Conservation (phyloP, 2,888 invertebrate genomes). For the Diadegma fenestrale region DNA sequence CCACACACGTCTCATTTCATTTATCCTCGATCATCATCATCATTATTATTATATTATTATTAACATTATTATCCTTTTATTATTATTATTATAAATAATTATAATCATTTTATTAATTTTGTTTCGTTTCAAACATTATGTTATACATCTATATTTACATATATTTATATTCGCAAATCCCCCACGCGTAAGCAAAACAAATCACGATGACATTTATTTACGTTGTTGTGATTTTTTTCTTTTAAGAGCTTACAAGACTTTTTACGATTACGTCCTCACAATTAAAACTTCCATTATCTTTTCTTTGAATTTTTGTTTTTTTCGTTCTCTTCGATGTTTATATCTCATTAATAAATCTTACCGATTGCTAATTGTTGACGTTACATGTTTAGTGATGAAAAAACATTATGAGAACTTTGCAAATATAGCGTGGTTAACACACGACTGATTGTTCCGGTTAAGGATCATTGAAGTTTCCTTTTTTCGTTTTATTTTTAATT, state of each 20-base stretch:
- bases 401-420: conserved; percentile 47
- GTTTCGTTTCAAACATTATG: conserved; percentile 66
- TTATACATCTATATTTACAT: conserved; percentile 72
- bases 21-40: conserved; percentile 77
- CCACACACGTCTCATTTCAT: conserved; percentile 78
- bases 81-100: conserved; percentile 72
- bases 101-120: conserved; percentile 70
- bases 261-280: conserved; percentile 62
- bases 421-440: conserved; percentile 60
- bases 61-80: conserved; percentile 72
- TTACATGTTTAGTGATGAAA: conserved; percentile 74
- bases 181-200: conserved; percentile 68
- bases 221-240: conserved; percentile 48
- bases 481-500: conserved; percentile 47
- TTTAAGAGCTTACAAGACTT: conserved; percentile 55
- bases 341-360: conserved; percentile 67
- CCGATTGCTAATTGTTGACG: conserved; percentile 79
- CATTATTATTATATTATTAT: conserved; percentile 68
- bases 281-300: conserved; percentile 41
- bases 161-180: conserved; percentile 77
- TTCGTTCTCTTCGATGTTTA: conserved; percentile 45
- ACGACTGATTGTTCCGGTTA: conserved; percentile 79
- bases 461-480: conserved; percentile 66
- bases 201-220: conserved; percentile 44
- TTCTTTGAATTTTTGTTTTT: conserved; percentile 41